Conservation (phyloP, 2,888 invertebrate genomes). For the Apoderus coryli region DNA sequence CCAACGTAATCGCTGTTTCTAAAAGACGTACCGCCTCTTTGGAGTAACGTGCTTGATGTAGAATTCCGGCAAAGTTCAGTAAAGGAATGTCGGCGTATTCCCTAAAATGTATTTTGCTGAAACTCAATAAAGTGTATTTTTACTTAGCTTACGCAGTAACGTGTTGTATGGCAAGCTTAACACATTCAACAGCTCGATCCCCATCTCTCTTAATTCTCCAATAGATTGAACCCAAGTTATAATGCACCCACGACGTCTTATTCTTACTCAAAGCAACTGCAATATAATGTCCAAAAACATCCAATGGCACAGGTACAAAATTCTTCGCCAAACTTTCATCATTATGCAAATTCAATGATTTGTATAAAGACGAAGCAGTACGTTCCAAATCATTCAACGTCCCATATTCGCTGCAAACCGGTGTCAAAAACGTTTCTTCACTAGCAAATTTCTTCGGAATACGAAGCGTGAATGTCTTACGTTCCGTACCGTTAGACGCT, state of each 20-base stretch:
- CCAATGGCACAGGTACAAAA: conserved; percentile 29
- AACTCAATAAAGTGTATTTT: too few species aligned
- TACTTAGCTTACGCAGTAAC: conserved; percentile 56
- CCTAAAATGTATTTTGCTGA: too few species aligned
- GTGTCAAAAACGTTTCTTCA: conserved; percentile 17
- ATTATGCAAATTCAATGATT: conserved; percentile 21
- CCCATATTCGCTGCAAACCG: conserved; percentile 25
- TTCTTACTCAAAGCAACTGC: conserved; percentile 47
- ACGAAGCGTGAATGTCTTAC: conserved; percentile 33
- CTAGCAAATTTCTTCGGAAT: conserved; percentile 18
- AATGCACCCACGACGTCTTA: conserved; percentile 62
- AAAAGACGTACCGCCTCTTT: conserved; percentile 60
- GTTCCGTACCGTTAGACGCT: conserved; percentile 40
- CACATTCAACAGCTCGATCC: conserved; percentile 66
- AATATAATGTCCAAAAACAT: conserved; percentile 47
- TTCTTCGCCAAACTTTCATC: conserved; percentile 36
- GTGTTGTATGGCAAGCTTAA: conserved; percentile 57
- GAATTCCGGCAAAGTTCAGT: conserved; percentile 55
- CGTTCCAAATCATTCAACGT: conserved; percentile 14
- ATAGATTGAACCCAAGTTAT: conserved; percentile 64
- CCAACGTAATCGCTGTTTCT: conserved; percentile 57
- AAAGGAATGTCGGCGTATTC: conserved; percentile 57
- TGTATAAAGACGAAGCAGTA: conserved; percentile 12
- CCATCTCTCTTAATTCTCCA: conserved; percentile 65
- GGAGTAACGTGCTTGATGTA: conserved; percentile 50